A percentile compares a stretch with the other conserved stretches of the same genome.
Evolutionary conservation across 1,140 invertebrate species (phyloP).

Genomic region (Neoseiulus cucumeris): DNA sequence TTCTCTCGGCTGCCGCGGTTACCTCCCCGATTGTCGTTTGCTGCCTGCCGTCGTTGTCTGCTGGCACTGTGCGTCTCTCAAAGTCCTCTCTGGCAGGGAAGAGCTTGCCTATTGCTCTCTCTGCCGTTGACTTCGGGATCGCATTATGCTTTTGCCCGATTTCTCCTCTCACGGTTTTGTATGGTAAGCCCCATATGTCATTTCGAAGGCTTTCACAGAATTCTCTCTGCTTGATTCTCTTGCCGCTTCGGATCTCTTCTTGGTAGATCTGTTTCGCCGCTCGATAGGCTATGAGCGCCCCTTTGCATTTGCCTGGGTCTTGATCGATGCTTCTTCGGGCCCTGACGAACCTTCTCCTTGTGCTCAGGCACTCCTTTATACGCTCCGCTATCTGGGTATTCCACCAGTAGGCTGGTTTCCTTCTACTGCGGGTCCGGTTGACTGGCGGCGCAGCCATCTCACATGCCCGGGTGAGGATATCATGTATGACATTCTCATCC

Average conservation of each 20-base stretch:
- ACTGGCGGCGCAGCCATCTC: too few species aligned
- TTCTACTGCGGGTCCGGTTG: too few species aligned
- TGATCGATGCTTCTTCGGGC: background rate
- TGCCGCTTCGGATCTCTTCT: background rate
- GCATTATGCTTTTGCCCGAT: background rate
- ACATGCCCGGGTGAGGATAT: too few species aligned
- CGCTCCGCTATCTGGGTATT: background rate
- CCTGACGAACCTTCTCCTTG: background rate
- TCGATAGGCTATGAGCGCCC: background rate
- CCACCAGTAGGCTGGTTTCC: too few species aligned
- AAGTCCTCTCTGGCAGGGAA: background rate
- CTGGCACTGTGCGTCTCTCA: background rate
- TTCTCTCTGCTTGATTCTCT: too few species aligned
- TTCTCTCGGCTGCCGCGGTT: background rate
- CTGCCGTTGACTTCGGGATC: background rate
- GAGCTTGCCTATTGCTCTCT: background rate
- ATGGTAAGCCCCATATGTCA: background rate
- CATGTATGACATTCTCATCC: too few species aligned
- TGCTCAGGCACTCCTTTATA: background rate
- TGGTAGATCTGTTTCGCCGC: background rate
- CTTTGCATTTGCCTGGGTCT: background rate
- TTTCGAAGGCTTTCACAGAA: background rate
- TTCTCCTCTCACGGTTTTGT: background rate
- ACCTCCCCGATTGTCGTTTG: background rate
- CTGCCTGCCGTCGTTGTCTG: background rate